Conservation (phyloP, 64 coral and sea anemone genomes). For the Stylophora pistillata region DNA sequence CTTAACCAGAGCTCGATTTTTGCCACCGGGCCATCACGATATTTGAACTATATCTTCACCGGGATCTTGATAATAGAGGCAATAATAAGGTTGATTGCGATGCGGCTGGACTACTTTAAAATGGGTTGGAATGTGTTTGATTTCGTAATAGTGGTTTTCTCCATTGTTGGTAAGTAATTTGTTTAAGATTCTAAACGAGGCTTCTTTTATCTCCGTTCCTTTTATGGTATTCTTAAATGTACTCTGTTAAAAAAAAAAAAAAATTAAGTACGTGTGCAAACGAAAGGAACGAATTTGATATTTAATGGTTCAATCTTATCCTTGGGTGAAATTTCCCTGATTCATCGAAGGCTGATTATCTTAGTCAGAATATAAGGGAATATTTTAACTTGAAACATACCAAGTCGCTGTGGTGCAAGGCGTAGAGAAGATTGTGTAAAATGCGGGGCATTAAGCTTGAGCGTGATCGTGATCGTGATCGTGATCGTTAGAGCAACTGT, state of each 20-base stretch:
- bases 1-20: conserved; percentile 62
- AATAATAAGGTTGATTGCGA: conserved; percentile 64
- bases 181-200: neutral
- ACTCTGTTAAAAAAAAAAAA: neutral
- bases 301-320: too few relatives aligned
- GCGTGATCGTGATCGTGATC: neutral
- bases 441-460: neutral
- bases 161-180: conserved; percentile 79
- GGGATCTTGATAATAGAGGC: conserved; percentile 93
- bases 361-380: too few relatives aligned
- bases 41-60: conserved; percentile 88
- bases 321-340: too few relatives aligned
- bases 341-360: too few relatives aligned
- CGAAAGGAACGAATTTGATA: too few relatives aligned
- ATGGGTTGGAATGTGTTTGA: conserved; percentile 96
- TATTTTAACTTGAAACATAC: too few relatives aligned
- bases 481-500: neutral
- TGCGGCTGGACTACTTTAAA: conserved; percentile 93
- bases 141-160: conserved; percentile 91
- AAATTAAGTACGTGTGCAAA: too few relatives aligned
- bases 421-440: neutral
- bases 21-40: conserved; percentile 47
- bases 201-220: neutral
- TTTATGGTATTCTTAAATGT: neutral
- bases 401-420: too few relatives aligned